phyloP scores from a whole-genome alignment of 2,797 vertebrate genomes.

The Huso huso region DNA sequence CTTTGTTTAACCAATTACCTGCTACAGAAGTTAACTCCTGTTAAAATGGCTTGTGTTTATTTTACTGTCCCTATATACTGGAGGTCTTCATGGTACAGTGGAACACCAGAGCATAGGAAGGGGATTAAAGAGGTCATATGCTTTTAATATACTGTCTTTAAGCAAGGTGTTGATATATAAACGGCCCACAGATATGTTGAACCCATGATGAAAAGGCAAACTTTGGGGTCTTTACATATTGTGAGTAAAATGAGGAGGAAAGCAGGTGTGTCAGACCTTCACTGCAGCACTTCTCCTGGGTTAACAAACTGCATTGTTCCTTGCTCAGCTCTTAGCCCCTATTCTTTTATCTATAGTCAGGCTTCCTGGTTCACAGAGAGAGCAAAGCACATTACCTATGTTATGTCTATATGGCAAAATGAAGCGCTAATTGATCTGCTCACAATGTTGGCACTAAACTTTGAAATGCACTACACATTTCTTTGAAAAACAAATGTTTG shows the following conservation, averaged over 20 bases:
- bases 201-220: neutral
- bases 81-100: neutral
- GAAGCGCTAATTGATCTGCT: slow-evolving; percentile 42
- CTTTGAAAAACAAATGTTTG: neutral
- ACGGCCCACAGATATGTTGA: too few relatives aligned
- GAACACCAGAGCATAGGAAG: neutral
- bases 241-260: slow-evolving; percentile 14
- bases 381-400: slow-evolving; percentile 24
- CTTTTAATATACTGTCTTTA: neutral
- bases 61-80: too few relatives aligned
- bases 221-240: slow-evolving; percentile 5
- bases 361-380: slow-evolving; percentile 37
- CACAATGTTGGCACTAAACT: slow-evolving; percentile 14
- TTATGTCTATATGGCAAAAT: slow-evolving; percentile 34
- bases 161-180: neutral
- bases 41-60: too few relatives aligned
- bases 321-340: slow-evolving; percentile 23
- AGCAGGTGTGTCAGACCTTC: slow-evolving; percentile 30
- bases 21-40: too few relatives aligned
- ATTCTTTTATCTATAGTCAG: slow-evolving; percentile 18
- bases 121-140: neutral
- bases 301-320: slow-evolving; percentile 11
- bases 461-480: neutral
- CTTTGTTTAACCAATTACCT: too few relatives aligned
- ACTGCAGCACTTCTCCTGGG: slow-evolving; percentile 3